Base-by-base conservation (phyloP, 2,113 vertebrate species). In the Glareola pratincola region DNA sequence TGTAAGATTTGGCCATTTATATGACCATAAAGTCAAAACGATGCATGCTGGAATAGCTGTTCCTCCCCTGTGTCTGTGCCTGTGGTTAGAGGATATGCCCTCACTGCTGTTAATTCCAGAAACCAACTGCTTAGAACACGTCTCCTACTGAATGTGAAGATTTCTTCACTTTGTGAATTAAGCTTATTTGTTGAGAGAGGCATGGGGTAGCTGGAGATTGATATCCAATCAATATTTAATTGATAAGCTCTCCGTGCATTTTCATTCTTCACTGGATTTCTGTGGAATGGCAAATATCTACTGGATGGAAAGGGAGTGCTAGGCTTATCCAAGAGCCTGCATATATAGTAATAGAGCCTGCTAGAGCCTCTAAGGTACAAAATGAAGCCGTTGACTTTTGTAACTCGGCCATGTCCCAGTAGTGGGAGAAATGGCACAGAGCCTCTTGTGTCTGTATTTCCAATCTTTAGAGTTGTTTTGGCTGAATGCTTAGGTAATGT, bases 361-460 rank as follows among this genome's bases (percentile, higher is more conserved):
- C 39, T 68, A 8, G 43, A 68, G 22, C 43, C 72, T 85, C 75
- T 47, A 56, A 73, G 32, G 75, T 67, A 85, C 43, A 39, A 64
- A 86, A 84, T 60, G 21, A 75, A 81, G 75, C 81, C 10, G 54
- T 0, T 91, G 67, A 51, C 60, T 84, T 91, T 47, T 59, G 26
- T 88, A 73, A 54, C 43, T 85, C 17, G 2, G 36, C 71, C 90
- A 47, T 9, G 5, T 87, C 56, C 72, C 88, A 81, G 29, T 79
- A 84, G 23, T 36, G 36, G 56, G 27, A 94, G 54, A 85, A 93
- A 94, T 77, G 67, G 53, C 85, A 82, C 71, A 87, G 81, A 85
- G 77, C 81, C 85, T 92, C 94, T 95, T 85, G 71, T 93, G 78
- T 85, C 85, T 92, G 85, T 79, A 41, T 96, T 96, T 94, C 47